Evolutionary conservation across 2,113 vertebrate genomes (phyloP).

Genomic region (Plecturocebus donacophilus): DNA sequence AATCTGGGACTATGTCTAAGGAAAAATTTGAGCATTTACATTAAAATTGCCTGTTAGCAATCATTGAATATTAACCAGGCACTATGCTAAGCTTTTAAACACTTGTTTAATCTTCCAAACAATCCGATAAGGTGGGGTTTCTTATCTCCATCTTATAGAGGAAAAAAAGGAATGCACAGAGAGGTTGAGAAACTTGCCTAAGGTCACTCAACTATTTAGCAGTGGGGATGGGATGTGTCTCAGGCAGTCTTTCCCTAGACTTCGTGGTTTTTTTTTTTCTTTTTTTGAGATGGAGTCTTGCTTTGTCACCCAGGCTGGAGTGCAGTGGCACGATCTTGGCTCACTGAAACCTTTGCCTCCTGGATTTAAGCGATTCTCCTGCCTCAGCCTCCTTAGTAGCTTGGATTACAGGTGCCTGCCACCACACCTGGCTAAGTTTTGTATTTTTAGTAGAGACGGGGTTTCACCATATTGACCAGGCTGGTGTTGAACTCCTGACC

Average conservation of each 20-base stretch:
- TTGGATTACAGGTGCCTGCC: too few species aligned
- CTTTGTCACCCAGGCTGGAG: too few species aligned
- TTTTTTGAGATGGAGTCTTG: too few species aligned
- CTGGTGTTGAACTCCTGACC: too few species aligned
- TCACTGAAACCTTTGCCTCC: too few species aligned
- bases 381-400: too few species aligned
- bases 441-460: too few species aligned
- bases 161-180: not conserved
- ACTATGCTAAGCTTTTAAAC: not conserved
- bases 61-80: not conserved
- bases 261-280: not conserved
- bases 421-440: too few species aligned
- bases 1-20: not conserved
- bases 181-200: not conserved
- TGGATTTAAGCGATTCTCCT: too few species aligned
- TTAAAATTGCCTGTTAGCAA: not conserved
- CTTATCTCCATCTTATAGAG: not conserved
- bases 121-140: not conserved
- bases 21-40: not conserved
- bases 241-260: not conserved
- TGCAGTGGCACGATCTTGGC: too few species aligned
- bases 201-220: not conserved
- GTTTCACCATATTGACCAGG: too few species aligned
- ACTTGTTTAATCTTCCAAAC: not conserved
- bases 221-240: not conserved